phyloP scores from a whole-genome alignment of 2,797 vertebrate species.

The Tadarida brasiliensis region DNA sequence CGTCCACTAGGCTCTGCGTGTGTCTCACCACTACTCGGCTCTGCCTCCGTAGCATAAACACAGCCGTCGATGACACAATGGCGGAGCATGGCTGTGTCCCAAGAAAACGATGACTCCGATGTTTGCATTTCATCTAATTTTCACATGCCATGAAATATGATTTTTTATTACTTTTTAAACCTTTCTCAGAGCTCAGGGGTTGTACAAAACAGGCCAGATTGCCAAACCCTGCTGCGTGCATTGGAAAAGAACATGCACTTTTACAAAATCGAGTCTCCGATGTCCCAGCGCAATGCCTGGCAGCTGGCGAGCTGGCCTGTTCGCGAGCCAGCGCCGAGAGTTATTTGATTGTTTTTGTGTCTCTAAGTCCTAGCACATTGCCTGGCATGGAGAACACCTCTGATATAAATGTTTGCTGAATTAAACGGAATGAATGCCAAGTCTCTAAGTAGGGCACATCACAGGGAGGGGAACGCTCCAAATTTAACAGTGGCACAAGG shows the following conservation, averaged over 20 bases:
- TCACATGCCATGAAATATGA: not conserved
- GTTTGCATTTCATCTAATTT: not conserved
- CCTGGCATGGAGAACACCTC: not conserved
- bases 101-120: not conserved
- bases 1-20: not conserved
- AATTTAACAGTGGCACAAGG: no score
- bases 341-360: not conserved
- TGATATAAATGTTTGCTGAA: not conserved
- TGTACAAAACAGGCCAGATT: not conserved
- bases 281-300: not conserved
- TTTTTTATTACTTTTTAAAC: not conserved
- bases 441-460: not conserved
- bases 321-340: not conserved
- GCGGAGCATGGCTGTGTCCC: fast-evolving
- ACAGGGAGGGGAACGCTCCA: not conserved
- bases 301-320: not conserved
- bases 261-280: not conserved
- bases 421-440: not conserved
- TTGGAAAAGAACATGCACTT: not conserved
- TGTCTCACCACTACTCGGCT: not conserved
- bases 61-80: fast-evolving
- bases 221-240: not conserved
- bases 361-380: not conserved
- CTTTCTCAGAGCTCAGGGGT: not conserved
- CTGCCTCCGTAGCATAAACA: fast-evolving